Evolutionary conservation across 2,797 vertebrate genomes (phyloP).

Genomic region (Apogon hyalosoma): DNA sequence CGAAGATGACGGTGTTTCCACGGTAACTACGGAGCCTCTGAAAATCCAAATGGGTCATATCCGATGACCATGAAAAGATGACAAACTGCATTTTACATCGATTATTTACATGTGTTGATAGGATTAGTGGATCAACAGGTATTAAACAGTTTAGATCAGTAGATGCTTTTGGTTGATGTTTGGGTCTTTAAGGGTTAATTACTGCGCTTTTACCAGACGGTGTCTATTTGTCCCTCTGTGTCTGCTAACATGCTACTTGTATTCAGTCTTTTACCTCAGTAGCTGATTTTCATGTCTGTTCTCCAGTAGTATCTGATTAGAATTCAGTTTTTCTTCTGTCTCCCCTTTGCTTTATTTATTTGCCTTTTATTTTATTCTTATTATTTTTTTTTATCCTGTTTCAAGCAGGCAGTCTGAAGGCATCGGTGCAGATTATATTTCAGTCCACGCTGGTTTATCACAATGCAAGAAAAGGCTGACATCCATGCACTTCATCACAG

Average conservation of each 20-base stretch:
- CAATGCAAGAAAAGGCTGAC: conserved; percentile 38
- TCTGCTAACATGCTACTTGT: conserved; percentile 37
- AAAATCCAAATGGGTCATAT: too few species aligned
- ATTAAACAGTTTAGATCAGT: too few species aligned
- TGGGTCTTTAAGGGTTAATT: too few species aligned
- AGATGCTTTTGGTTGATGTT: too few species aligned
- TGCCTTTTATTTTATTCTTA: not conserved
- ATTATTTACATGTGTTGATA: too few species aligned
- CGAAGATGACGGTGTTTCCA: too few species aligned
- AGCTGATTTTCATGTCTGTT: conserved; percentile 62
- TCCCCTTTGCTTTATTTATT: conserved; percentile 7
- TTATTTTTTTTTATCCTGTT: conserved; percentile 24
- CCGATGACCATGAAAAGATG: too few species aligned
- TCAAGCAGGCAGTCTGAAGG: conserved; percentile 15
- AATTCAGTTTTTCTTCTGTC: conserved; percentile 45
- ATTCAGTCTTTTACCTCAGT: conserved; percentile 30
- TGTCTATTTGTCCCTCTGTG: not conserved
- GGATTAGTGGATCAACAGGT: too few species aligned
- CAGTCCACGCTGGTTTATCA: conserved; percentile 32
- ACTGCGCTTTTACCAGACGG: conserved; percentile 1
- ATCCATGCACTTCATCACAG: conserved; percentile 42
- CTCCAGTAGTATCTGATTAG: conserved; percentile 59
- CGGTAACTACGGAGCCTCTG: too few species aligned
- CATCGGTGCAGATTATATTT: conserved; percentile 45
- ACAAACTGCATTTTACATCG: too few species aligned